Evolutionary conservation across 2,888 invertebrate genomes (phyloP).

Genomic region (Tetanocera ferruginea): DNA sequence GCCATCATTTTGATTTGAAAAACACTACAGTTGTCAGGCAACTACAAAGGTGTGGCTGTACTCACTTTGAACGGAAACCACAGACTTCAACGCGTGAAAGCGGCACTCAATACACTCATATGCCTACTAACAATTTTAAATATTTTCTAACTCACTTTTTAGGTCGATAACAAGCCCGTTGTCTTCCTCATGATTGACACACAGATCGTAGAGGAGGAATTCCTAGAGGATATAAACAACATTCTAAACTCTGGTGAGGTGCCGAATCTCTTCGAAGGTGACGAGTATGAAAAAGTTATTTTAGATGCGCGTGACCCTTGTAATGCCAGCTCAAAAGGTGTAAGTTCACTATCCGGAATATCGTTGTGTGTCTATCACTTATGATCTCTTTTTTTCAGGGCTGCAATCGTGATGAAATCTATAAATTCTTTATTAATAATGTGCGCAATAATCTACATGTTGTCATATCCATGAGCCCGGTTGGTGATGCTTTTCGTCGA

Average conservation of each 20-base stretch:
- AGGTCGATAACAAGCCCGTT: conserved; percentile 76
- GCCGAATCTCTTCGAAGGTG: conserved; percentile 90
- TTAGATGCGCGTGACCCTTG: conserved; percentile 81
- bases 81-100: too few species aligned
- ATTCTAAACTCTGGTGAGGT: conserved; percentile 94
- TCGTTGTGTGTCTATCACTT: neutral
- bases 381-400: conserved; percentile 59
- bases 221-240: conserved; percentile 92
- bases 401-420: conserved; percentile 83
- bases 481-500: conserved; percentile 88
- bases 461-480: conserved; percentile 91
- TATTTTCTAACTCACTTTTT: conserved; percentile 19
- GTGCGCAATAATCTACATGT: conserved; percentile 88
- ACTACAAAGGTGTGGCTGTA: too few species aligned
- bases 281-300: conserved; percentile 87
- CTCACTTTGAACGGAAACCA: too few species aligned
- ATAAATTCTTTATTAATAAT: conserved; percentile 86
- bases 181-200: conserved; percentile 92
- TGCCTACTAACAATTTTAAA: neutral
- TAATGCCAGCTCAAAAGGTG: conserved; percentile 77
- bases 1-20: too few species aligned
- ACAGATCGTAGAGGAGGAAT: conserved; percentile 91
- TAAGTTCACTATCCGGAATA: conserved; percentile 63
- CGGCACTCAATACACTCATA: too few species aligned
- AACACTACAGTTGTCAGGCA: too few species aligned